These are phyloP conservation scores for Ooceraea biroi DNA, from an alignment of 1,140 invertebrate genomes.

Conservation along the genomic window DNA sequence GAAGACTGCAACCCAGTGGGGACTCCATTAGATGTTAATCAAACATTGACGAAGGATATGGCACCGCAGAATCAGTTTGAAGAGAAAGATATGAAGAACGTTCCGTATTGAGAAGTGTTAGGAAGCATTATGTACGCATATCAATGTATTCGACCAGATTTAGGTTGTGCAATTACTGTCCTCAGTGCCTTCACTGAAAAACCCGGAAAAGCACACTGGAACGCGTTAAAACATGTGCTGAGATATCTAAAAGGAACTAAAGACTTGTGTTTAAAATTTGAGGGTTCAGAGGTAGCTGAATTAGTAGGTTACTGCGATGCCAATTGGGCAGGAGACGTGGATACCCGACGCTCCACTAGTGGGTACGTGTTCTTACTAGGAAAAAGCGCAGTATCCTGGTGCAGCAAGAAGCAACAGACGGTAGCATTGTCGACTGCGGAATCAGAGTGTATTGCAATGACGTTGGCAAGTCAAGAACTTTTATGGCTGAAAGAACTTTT, in stretches of 20 bases:
- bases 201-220: too few species aligned
- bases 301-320: background rate
- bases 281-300: background rate
- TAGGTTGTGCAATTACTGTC: too few species aligned
- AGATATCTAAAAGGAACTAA: too few species aligned
- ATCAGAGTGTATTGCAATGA: background rate
- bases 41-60: slow-evolving; percentile 18
- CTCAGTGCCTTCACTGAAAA: too few species aligned
- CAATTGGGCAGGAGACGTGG: background rate
- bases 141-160: background rate
- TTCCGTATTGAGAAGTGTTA: background rate
- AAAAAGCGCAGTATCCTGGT: background rate
- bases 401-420: background rate
- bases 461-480: background rate
- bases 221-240: too few species aligned
- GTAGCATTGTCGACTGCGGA: background rate
- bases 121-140: background rate
- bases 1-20: slow-evolving; percentile 7
- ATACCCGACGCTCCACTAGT: background rate
- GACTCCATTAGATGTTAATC: slow-evolving; percentile 7
- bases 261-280: background rate
- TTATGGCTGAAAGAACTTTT: background rate
- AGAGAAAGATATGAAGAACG: background rate
- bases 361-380: background rate
- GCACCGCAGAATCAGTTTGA: background rate